phyloP scores from a whole-genome alignment of 2,888 invertebrate species.

The Carpatolechia fugitivella region DNA sequence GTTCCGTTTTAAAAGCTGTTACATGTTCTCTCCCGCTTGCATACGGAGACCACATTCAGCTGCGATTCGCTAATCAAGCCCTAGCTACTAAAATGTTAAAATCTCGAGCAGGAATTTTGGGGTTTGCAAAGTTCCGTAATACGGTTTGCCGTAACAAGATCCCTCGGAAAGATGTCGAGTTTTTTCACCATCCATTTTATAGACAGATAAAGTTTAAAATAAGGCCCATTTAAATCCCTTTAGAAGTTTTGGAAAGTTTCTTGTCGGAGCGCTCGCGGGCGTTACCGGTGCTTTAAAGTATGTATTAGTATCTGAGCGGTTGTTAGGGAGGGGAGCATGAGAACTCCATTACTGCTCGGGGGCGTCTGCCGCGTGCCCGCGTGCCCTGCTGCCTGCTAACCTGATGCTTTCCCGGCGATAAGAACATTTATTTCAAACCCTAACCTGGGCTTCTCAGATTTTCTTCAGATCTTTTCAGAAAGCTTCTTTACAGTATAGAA shows the following conservation, averaged over 20 bases:
- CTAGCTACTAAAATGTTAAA: constrained; percentile 1
- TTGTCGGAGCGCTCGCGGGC: constrained; percentile 58
- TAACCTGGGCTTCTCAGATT: background rate
- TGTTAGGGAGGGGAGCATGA: constrained; percentile 68
- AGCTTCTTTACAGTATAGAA: constrained; percentile 45
- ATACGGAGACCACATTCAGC: background rate
- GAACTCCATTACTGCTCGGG: constrained; percentile 73
- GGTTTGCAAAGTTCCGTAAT: constrained; percentile 24
- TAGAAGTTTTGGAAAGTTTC: constrained; percentile 62
- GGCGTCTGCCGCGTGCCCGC: constrained; percentile 46
- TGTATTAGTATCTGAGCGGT: constrained; percentile 69
- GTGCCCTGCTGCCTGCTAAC: background rate
- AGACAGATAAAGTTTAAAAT: constrained; percentile 48
- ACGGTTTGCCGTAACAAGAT: constrained; percentile 24
- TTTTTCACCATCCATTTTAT: constrained; percentile 31
- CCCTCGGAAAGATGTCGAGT: constrained; percentile 21
- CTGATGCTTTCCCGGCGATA: background rate
- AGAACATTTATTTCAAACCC: background rate
- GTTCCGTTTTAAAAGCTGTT: constrained; percentile 40
- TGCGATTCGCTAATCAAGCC: background rate
- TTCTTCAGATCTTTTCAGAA: background rate
- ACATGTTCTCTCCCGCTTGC: constrained; percentile 23
- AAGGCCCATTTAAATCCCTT: constrained; percentile 62
- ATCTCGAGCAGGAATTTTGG: constrained; percentile 4
- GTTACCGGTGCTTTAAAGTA: constrained; percentile 74